These are phyloP conservation scores for Diabrotica undecimpunctata DNA, from an alignment of 1,140 invertebrate genomes.

Conservation along the genomic window DNA sequence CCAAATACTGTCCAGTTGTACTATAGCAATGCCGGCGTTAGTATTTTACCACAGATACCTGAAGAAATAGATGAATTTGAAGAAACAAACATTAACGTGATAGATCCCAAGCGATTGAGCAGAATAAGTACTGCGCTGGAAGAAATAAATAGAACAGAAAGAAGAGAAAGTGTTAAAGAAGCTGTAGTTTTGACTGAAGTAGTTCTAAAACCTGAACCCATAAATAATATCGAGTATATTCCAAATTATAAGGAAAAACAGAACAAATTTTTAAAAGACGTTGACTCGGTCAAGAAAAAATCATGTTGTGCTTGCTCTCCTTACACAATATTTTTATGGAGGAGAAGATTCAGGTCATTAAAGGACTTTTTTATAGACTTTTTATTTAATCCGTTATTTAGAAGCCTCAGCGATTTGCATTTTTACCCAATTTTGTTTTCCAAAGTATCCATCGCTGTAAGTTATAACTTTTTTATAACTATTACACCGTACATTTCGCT, in stretches of 20 bases:
- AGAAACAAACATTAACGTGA: constrained; percentile 24
- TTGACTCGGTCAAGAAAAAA: constrained; percentile 20
- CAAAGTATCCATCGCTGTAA: constrained; percentile 24
- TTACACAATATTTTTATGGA: constrained; percentile 32
- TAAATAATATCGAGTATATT: constrained; percentile 28
- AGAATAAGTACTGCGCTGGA: constrained; percentile 32
- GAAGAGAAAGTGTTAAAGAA: background rate
- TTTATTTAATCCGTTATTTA: constrained; percentile 26
- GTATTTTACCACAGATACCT: constrained; percentile 34
- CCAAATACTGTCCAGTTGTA: constrained; percentile 28
- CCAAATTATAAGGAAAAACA: constrained; percentile 21
- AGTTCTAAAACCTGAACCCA: constrained; percentile 11
- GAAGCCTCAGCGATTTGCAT: constrained; percentile 25
- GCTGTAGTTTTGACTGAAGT: constrained; percentile 10
- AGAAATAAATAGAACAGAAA: constrained; percentile 28
- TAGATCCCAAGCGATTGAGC: constrained; percentile 34
- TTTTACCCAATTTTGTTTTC: constrained; percentile 34
- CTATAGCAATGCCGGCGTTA: constrained; percentile 30
- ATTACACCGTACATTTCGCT: constrained; percentile 27
- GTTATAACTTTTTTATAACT: constrained; percentile 26
- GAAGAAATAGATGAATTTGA: constrained; percentile 35
- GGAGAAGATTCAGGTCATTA: constrained; percentile 20
- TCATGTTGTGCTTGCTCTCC: constrained; percentile 23
- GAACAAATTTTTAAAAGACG: constrained; percentile 19
- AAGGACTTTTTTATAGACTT: constrained; percentile 28